phyloP scores from a whole-genome alignment of 1,140 invertebrate species.

The Ooceraea biroi region DNA sequence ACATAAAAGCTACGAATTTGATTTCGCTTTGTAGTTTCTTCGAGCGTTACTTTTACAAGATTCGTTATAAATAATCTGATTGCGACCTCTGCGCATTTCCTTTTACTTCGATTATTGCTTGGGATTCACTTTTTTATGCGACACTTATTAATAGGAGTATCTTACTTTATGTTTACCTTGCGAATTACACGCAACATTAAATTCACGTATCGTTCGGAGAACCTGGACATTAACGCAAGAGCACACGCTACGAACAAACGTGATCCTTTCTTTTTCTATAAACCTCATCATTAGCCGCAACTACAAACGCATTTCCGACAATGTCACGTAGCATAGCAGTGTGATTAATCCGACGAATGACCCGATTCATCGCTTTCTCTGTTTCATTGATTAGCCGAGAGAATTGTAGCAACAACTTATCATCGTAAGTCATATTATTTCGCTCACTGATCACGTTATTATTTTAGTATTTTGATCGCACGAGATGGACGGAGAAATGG shows the following conservation, averaged over 20 bases:
- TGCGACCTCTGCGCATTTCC: no score
- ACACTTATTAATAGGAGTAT: neutral
- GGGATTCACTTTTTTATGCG: neutral
- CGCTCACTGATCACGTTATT: neutral
- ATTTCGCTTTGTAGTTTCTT: no score
- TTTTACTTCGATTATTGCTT: no score
- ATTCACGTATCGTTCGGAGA: neutral
- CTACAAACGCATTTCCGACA: conserved; percentile 5
- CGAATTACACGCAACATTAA: conserved; percentile 14
- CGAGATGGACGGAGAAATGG: conserved; percentile 30
- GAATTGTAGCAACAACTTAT: conserved; percentile 20
- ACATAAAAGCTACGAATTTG: no score
- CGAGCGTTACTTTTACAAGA: no score
- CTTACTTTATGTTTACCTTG: conserved; percentile 23
- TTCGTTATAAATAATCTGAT: no score
- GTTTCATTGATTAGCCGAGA: conserved; percentile 39
- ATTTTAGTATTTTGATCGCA: conserved; percentile 37
- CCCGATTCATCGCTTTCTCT: conserved; percentile 44
- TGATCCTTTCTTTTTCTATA: neutral
- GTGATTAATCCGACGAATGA: conserved; percentile 12
- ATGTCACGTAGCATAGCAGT: neutral
- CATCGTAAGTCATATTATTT: neutral
- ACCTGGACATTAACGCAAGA: neutral
- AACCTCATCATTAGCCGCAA: conserved; percentile 13
- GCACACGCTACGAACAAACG: neutral